Base-by-base conservation (phyloP, 2,888 invertebrate species). In the Antheraea yamamai region DNA sequence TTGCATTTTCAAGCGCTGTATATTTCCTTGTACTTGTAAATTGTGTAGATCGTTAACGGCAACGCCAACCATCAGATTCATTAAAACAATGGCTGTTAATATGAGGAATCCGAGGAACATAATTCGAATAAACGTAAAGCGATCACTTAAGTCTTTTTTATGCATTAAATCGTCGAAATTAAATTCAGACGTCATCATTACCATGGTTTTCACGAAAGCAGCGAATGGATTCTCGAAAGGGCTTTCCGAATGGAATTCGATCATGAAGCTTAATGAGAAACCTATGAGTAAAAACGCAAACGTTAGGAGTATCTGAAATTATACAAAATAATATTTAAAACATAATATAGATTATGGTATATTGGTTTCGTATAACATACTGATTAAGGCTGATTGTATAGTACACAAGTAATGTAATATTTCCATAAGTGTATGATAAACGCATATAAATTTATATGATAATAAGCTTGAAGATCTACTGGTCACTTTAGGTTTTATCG, bases 181-280 rank as follows among this genome's bases (percentile, higher is more conserved):
- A 72, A 96, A 95, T 80, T 96, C 96, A 75, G 95, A 95, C 7
- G 95, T 95, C 95, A 96, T 95, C 96, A 96, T 96, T 12, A 96
- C 95, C 75, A 96, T 89, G 0, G 95, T 95, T 80, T 95, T 96
- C n/a, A 95, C 92, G 3, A 96, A 82, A 0, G 95, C 92, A 23
- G 93, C 89, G 90, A 95, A 95, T 0, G 95, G 95, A n/a, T 91
- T 91, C n/a, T 92, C 91, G 78, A 96, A 96, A 0, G 95, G 95
- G 20, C 88, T 84, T 76, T 91, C 84, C 0, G 93, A 91, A n/a
- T 89, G 90, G 81, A 96, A 96, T 78, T 95, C 93, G 52, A 96
- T 93, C 92, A 95, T 94, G 79, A 96, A 95, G 78, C 95, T 92
- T 35, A 96, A 84, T 0, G 95, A 90, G 81, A 96, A 96, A n/a